Conservation (phyloP, 2,797 vertebrate genomes). For the Peromyscus attwateri region DNA sequence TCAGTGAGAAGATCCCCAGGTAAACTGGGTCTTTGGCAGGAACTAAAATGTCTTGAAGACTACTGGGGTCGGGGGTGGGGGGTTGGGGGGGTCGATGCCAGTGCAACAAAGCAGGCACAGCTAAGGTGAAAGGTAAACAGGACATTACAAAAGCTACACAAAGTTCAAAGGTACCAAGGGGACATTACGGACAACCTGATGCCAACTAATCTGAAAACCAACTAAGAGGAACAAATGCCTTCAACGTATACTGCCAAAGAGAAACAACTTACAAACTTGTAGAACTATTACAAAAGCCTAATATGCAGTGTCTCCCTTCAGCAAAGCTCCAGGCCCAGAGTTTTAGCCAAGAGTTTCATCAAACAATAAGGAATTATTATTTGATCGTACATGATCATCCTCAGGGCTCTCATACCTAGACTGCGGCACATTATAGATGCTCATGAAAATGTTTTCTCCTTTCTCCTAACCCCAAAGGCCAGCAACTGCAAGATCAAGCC, state of each 20-base stretch:
- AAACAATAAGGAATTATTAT: conserved; percentile 45
- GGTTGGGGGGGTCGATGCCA: fast-evolving
- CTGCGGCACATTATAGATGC: not conserved
- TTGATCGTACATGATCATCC: not conserved
- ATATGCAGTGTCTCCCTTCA: not conserved
- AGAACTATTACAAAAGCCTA: not conserved
- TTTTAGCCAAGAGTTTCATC: not conserved
- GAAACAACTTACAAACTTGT: not conserved
- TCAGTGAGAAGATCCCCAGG: not conserved
- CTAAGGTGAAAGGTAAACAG: not conserved
- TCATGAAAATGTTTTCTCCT: not conserved
- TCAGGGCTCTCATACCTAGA: not conserved
- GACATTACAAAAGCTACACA: not conserved
- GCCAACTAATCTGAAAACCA: conserved; percentile 8
- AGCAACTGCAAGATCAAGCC: not conserved
- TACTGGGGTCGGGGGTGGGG: fast-evolving
- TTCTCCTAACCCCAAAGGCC: not conserved
- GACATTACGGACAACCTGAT: not conserved
- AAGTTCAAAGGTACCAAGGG: not conserved
- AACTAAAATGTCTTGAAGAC: not conserved
- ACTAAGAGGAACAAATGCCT: conserved; percentile 16
- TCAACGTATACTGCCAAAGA: not conserved
- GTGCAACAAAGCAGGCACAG: not conserved
- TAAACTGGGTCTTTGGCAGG: not conserved
- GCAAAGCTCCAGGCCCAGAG: not conserved